Evolutionary conservation across 2,113 vertebrate species (phyloP), one percentile per base, ranked within the genome.

Genomic region (Phoenicopterus ruber): DNA sequence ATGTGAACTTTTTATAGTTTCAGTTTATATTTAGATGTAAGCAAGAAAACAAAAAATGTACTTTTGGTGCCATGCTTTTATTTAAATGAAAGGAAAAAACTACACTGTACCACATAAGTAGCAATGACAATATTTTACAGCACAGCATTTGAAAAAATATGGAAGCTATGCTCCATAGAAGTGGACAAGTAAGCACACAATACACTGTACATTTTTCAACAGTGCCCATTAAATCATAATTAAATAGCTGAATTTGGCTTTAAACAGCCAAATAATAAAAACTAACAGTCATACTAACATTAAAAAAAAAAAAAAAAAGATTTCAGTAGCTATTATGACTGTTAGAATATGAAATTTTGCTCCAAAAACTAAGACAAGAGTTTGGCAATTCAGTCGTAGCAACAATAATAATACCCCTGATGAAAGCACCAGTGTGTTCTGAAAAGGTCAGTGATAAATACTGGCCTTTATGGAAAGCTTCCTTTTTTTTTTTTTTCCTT

Each of bases 61-160:
- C n/a, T 81, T 90, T 97, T 95, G 98, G 98, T 98, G 98, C 98
- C 99, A 99, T 99, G 99, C 99, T 98, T 99, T 99, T 99, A 99
- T 99, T 99, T 92, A 98, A 98, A 99, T 98, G 98, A 97, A 98
- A 98, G 97, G 98, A 91, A 96, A 94, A 97, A 98, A 97, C 97
- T 97, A 97, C 98, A 98, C 96, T 94, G 97, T 97, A 98, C 97
- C 99, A 98, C 95, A 63, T 95, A 98, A 97, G 97, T 97, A 99
- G 98, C 98, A 98, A 97, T 92, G 98, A 98, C 98, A 97, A 96
- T 96, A 98, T 97, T 94, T 98, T 98, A 98, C 98, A 98, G 98
- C 98, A 99, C 97, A 98, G 98, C 98, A 90, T 98, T 97, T 98
- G 94, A 97, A 97, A 97, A 98, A 98, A 97, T 97, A 98, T 91